Conservation (phyloP, 2,888 invertebrate species). For the Pandemis cinnamomeana region DNA sequence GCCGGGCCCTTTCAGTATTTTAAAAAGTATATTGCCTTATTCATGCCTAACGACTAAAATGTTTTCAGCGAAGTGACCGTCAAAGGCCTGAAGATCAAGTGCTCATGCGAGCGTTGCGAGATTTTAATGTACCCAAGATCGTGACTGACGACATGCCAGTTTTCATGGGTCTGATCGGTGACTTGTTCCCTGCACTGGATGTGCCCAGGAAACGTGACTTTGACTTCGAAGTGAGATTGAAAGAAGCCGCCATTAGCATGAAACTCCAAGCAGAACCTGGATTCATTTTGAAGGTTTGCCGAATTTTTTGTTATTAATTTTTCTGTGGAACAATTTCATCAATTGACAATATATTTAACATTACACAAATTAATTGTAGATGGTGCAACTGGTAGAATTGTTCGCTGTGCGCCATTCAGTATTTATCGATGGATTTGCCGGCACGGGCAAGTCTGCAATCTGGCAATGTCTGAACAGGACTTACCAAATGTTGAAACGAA, state of each 20-base stretch:
- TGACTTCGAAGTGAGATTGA: conserved; percentile 92
- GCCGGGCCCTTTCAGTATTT: no score
- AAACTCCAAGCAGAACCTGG: conserved; percentile 96
- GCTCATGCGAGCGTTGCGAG: conserved; percentile 95
- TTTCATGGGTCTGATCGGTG: conserved; percentile 98
- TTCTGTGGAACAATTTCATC: not conserved
- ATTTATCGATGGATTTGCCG: conserved; percentile 93
- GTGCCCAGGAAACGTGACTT: conserved; percentile 94
- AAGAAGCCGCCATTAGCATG: conserved; percentile 91
- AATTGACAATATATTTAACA: not conserved
- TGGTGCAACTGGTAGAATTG: conserved; percentile 96
- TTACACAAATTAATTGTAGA: conserved; percentile 69
- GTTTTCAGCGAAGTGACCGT: conserved; percentile 87
- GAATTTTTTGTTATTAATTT: not conserved
- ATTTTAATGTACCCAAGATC: conserved; percentile 98
- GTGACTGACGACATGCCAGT: conserved; percentile 96
- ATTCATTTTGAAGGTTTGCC: conserved; percentile 89
- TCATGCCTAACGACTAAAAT: not conserved
- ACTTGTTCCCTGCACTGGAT: conserved; percentile 95
- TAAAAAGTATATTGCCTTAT: no score
- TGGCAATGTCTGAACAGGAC: conserved; percentile 96
- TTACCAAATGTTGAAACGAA: conserved; percentile 91
- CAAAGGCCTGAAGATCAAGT: conserved; percentile 95
- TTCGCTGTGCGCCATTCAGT: conserved; percentile 98
- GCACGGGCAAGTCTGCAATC: conserved; percentile 96